Conservation (phyloP, 2,113 vertebrate species). For the Alces alces region DNA sequence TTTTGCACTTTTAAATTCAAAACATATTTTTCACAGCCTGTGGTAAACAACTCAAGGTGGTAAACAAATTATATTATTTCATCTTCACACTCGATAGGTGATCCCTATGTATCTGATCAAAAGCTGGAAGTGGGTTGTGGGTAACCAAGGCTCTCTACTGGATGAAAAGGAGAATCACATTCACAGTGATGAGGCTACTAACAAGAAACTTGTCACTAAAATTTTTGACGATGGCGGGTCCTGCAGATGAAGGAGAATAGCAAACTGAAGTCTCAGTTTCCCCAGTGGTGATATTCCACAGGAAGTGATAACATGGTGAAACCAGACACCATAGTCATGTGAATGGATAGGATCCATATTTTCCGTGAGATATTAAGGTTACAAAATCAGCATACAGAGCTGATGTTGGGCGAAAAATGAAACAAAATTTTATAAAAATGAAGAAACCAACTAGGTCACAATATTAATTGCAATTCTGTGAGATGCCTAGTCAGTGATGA, state of each 20-base stretch:
- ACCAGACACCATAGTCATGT: neutral
- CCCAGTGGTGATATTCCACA: neutral
- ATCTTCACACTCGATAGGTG: neutral
- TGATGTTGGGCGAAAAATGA: neutral
- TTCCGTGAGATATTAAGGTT: neutral
- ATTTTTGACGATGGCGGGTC: neutral
- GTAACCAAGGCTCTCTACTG: neutral
- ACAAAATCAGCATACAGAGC: neutral
- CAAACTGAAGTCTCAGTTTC: neutral
- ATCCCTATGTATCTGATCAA: neutral
- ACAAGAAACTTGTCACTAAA: neutral
- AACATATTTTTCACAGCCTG: slow-evolving; percentile 55
- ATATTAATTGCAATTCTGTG: neutral
- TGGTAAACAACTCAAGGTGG: slow-evolving; percentile 51
- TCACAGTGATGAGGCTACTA: neutral
- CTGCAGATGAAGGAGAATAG: neutral
- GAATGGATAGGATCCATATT: neutral
- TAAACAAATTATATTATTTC: slow-evolving; percentile 58
- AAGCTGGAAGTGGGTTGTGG: neutral
- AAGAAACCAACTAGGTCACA: neutral
- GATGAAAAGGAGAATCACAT: neutral
- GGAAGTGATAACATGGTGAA: neutral
- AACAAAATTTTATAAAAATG: neutral
- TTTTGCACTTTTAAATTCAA: slow-evolving; percentile 61
- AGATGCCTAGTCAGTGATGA: neutral